Base-by-base conservation (phyloP, 2,797 vertebrate species). In the Hippocampus kuda region DNA sequence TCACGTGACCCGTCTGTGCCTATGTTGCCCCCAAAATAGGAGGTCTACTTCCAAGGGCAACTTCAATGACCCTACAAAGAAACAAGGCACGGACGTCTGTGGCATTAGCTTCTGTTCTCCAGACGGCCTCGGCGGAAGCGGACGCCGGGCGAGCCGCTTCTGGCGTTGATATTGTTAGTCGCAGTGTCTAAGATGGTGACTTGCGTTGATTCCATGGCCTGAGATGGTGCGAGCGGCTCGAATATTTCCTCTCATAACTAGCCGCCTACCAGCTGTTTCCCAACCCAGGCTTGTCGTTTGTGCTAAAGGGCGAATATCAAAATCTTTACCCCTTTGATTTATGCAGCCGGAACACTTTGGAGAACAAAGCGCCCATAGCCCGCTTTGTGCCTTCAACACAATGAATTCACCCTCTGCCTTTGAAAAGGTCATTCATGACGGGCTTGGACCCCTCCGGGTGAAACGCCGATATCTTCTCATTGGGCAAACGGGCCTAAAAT, bases 361-460 rank as follows among this genome's bases (percentile, higher is more conserved):
- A 77, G 80, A 86, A 83, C 84, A 81, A 83, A 84, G 80, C 72
- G 75, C 81, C 71, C 83, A 79, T 70, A 56, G 66, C 72, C 70
- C 79, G 74, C 81, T 86, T 77, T 69, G 69, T 66, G 75, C 79
- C 76, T 38, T 87, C 78, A 77, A 85, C 81, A 73, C 75, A 77
- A 81, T 81, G 72, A 77, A 84, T 89, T 85, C 88, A 81, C 81
- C 75, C 79, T 72, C 74, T 57, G 79, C 79, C 77, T 80, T 79
- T 84, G 82, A 84, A 91, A 91, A 92, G 90, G 91, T 92, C 89
- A 90, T 88, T 88, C 81, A 83, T 84, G 82, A 84, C 77, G 81
- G 86, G 79, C 82, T 74, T 15, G 64, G 81, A 85, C 84, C 75
- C 85, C 86, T 85, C 84, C 63, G 78, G 83, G 87, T 78, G 68